A percentile compares a stretch with the other conserved stretches of the same genome.
phyloP scores from a whole-genome alignment of 2,888 invertebrate species.

The Hypercompe scribonia region DNA sequence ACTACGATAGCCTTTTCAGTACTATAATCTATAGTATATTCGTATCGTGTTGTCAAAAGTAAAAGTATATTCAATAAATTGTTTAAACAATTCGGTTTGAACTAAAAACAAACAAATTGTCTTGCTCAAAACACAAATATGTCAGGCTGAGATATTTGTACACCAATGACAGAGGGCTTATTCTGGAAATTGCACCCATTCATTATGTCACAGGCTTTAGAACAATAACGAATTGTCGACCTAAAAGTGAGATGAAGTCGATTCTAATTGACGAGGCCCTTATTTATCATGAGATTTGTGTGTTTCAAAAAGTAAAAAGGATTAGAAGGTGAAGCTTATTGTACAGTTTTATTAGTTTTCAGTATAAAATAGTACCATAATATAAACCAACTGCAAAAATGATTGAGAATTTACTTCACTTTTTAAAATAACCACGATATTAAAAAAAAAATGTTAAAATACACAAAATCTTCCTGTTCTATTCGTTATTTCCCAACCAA shows the following conservation, averaged over 20 bases:
- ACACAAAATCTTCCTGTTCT: not conserved
- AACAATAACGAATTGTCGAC: not conserved
- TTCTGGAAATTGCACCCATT: constrained; percentile 26
- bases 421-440: not conserved
- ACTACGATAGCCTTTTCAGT: constrained; percentile 22
- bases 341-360: not conserved
- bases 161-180: constrained; percentile 36
- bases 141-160: constrained; percentile 48
- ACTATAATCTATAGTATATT: constrained; percentile 15
- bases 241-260: not conserved
- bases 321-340: too few relatives aligned
- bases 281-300: not conserved
- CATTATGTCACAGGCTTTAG: not conserved
- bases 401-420: not conserved
- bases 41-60: not conserved
- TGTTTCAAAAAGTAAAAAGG: not conserved
- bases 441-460: not conserved
- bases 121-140: constrained; percentile 50
- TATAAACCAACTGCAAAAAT: not conserved
- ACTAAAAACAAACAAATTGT: constrained; percentile 63
- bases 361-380: not conserved
- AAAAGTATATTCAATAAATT: constrained; percentile 51
- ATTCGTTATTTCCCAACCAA: not conserved
- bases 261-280: not conserved
- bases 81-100: constrained; percentile 55